These are phyloP conservation scores for Phyllotis vaccarum DNA, from an alignment of 2,797 vertebrate species.

Conservation along the genomic window DNA sequence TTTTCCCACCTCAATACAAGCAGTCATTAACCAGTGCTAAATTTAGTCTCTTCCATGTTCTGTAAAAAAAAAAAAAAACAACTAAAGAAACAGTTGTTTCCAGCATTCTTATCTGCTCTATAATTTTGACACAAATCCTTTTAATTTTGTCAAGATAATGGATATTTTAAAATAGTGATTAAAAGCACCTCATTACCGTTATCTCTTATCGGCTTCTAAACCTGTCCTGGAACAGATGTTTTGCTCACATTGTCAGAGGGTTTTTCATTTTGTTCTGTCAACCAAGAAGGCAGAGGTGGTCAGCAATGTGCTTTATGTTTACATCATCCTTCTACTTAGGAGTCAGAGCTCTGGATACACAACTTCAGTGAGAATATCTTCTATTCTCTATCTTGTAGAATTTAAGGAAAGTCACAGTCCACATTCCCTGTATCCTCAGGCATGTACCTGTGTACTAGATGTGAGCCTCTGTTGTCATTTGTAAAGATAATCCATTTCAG, in stretches of 20 bases:
- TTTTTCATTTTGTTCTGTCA: slow-evolving; percentile 1
- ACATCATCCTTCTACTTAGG: neutral
- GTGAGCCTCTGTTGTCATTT: no score
- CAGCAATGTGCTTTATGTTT: neutral
- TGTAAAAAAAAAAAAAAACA: no score
- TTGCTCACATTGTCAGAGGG: neutral
- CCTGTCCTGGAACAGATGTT: neutral
- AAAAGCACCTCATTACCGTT: neutral
- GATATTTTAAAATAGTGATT: neutral
- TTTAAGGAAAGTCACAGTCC: neutral
- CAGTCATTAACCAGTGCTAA: neutral
- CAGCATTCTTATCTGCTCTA: neutral
- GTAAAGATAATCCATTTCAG: no score
- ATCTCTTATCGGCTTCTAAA: neutral
- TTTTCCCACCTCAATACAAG: neutral
- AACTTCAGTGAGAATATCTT: neutral
- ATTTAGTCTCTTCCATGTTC: slow-evolving; percentile 28
- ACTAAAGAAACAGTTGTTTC: slow-evolving; percentile 39
- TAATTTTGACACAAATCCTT: neutral
- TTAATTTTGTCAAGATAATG: slow-evolving; percentile 58
- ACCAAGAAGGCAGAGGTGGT: neutral
- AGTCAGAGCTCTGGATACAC: neutral
- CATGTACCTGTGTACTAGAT: no score
- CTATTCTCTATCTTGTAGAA: neutral
- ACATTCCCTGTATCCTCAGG: neutral